phyloP scores from a whole-genome alignment of 2,113 vertebrate genomes.

The Phylloscopus trochiloides region DNA sequence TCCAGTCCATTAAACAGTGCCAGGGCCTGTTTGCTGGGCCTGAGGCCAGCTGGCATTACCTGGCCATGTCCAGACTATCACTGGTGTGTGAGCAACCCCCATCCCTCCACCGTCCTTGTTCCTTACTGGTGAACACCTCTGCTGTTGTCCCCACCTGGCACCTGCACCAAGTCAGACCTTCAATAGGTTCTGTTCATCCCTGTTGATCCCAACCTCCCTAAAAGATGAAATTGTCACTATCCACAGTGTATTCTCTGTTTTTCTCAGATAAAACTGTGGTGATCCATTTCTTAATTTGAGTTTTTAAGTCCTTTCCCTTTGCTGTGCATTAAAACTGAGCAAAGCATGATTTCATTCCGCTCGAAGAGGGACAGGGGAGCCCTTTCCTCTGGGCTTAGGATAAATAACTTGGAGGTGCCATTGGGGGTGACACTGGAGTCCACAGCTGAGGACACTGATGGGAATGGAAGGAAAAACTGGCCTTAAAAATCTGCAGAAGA shows the following conservation, averaged over 20 bases:
- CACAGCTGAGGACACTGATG: not conserved
- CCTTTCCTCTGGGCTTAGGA: not conserved
- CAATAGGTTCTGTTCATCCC: not conserved
- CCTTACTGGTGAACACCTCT: not conserved
- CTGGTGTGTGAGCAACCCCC: not conserved
- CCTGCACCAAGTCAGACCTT: not conserved
- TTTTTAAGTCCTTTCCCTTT: not conserved
- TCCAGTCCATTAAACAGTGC: not conserved
- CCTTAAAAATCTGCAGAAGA: not conserved
- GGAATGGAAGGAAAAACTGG: not conserved
- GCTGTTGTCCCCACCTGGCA: not conserved
- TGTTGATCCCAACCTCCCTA: fast-evolving
- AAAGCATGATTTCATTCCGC: not conserved
- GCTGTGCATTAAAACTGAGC: not conserved
- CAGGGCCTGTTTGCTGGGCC: not conserved
- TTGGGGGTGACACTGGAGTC: not conserved
- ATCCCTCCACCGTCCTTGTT: not conserved
- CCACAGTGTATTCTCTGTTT: not conserved
- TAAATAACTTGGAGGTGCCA: not conserved
- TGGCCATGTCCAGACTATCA: not conserved
- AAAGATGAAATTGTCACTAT: not conserved
- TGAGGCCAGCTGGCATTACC: not conserved
- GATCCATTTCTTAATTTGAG: not conserved
- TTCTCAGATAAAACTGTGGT: not conserved
- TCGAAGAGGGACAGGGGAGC: not conserved